Percentiles rank a stretch among this genome's conserved stretches.
phyloP scores from a whole-genome alignment of 1,140 invertebrate genomes.

The Antheraea mylitta region DNA sequence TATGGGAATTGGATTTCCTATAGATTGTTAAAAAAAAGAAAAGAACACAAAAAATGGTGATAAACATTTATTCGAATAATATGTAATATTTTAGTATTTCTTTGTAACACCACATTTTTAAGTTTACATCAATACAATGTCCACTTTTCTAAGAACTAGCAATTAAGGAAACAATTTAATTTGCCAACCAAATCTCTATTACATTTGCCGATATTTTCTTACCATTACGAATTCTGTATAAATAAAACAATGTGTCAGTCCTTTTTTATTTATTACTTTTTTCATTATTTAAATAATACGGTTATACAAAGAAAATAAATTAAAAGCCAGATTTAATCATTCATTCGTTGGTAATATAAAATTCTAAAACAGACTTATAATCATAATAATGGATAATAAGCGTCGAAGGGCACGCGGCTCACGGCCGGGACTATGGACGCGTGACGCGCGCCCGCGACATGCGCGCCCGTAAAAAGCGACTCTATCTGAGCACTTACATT shows the following conservation, averaged over 20 bases:
- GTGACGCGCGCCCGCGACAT: conserved; percentile 24
- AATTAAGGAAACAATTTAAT: conserved; percentile 61
- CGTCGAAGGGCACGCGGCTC: conserved; percentile 19
- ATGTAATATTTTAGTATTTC: conserved; percentile 71
- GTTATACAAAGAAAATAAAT: conserved; percentile 78
- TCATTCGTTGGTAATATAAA: conserved; percentile 78
- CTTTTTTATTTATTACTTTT: conserved; percentile 61
- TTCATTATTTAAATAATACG: conserved; percentile 73
- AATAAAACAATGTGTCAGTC: conserved; percentile 75
- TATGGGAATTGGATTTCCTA: too few species aligned
- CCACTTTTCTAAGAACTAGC: conserved; percentile 52
- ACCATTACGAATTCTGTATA: conserved; percentile 41
- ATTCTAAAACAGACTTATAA: conserved; percentile 72
- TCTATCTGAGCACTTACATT: conserved; percentile 18
- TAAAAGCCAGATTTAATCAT: conserved; percentile 74
- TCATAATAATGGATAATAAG: conserved; percentile 62
- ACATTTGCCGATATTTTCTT: conserved; percentile 14
- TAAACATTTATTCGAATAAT: conserved; percentile 76
- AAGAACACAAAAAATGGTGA: conserved; percentile 56
- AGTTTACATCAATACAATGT: conserved; percentile 55
- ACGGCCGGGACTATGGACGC: not conserved
- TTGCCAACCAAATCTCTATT: conserved; percentile 39
- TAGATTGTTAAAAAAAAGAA: conserved; percentile 33
- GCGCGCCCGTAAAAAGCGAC: conserved; percentile 69
- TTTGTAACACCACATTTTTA: conserved; percentile 74